Percentiles rank a stretch among this genome's conserved stretches.
phyloP scores from a whole-genome alignment of 2,888 invertebrate species.

The Caradrina kadenii region DNA sequence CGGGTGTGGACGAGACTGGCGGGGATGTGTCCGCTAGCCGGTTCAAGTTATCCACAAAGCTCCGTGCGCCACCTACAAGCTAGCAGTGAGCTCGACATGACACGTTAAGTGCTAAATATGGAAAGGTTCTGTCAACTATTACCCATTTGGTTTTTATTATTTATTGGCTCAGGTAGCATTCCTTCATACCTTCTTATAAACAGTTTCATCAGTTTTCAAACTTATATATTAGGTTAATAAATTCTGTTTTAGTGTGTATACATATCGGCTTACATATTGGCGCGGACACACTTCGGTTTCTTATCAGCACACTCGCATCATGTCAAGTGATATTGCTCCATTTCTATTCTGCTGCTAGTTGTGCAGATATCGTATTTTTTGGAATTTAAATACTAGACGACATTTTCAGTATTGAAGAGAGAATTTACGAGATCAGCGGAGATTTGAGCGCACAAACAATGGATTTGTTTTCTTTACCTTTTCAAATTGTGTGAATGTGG shows the following conservation, averaged over 20 bases:
- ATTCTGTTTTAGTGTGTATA: too few relatives aligned
- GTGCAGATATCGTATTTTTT: slow-evolving; percentile 5
- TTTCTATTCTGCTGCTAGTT: slow-evolving; percentile 4
- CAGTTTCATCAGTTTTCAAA: too few relatives aligned
- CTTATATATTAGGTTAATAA: too few relatives aligned
- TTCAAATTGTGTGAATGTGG: neutral
- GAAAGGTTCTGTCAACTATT: too few relatives aligned
- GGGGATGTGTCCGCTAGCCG: slow-evolving; percentile 17
- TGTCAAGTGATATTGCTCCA: neutral
- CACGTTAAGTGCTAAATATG: neutral
- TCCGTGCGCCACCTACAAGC: neutral
- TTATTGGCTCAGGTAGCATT: too few relatives aligned
- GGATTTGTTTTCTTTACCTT: slow-evolving; percentile 8
- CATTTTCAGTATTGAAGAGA: slow-evolving; percentile 23
- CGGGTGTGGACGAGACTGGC: neutral
- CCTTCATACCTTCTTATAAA: too few relatives aligned
- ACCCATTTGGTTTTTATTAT: too few relatives aligned
- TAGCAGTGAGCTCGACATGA: slow-evolving; percentile 9
- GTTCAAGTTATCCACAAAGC: slow-evolving; percentile 33
- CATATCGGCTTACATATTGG: too few relatives aligned
- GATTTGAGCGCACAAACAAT: slow-evolving; percentile 9
- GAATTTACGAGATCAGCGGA: slow-evolving; percentile 29
- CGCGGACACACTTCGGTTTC: too few relatives aligned
- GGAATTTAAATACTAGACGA: slow-evolving; percentile 29
- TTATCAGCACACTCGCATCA: too few relatives aligned